Percentiles rank a stretch among this genome's conserved stretches.
Conservation (phyloP, 2,797 vertebrate genomes). For the Sebastiscus albofasciatus region DNA sequence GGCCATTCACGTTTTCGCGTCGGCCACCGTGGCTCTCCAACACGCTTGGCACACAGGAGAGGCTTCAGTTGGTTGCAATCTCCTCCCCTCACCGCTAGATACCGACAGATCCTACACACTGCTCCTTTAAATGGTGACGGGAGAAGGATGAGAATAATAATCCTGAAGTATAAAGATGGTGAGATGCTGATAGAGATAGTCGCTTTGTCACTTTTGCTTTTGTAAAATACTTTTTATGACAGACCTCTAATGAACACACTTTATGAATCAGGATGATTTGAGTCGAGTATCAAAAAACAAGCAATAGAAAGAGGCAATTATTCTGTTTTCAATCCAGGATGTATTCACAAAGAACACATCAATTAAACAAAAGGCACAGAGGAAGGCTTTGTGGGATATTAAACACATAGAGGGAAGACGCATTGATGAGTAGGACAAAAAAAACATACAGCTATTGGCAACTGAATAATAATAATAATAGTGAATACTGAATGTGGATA, state of each 20-base stretch:
- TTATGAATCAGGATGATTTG: conserved; percentile 13
- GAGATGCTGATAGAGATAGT: conserved; percentile 9
- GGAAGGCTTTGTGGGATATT: conserved; percentile 26
- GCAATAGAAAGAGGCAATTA: conserved; percentile 23
- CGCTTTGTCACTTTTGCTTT: conserved; percentile 27
- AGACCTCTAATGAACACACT: conserved; percentile 15
- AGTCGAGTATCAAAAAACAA: conserved; percentile 17
- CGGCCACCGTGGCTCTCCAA: not conserved
- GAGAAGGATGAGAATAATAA: conserved; percentile 2
- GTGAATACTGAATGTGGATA: conserved; percentile 22
- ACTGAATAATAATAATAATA: conserved; percentile 27
- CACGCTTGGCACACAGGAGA: not conserved
- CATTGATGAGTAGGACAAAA: conserved; percentile 15
- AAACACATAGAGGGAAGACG: conserved; percentile 14
- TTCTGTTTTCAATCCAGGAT: conserved; percentile 32
- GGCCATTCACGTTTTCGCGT: too few species aligned
- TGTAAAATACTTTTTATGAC: conserved; percentile 9
- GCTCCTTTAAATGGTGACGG: not conserved
- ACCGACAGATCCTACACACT: not conserved
- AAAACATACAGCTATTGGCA: conserved; percentile 20
- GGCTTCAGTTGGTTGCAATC: not conserved
- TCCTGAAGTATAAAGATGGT: not conserved
- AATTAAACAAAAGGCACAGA: conserved; percentile 33
- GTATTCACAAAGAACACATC: conserved; percentile 45
- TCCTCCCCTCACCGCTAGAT: not conserved